Base-by-base conservation (phyloP, 2,888 invertebrate genomes). In the Myopa testacea region DNA sequence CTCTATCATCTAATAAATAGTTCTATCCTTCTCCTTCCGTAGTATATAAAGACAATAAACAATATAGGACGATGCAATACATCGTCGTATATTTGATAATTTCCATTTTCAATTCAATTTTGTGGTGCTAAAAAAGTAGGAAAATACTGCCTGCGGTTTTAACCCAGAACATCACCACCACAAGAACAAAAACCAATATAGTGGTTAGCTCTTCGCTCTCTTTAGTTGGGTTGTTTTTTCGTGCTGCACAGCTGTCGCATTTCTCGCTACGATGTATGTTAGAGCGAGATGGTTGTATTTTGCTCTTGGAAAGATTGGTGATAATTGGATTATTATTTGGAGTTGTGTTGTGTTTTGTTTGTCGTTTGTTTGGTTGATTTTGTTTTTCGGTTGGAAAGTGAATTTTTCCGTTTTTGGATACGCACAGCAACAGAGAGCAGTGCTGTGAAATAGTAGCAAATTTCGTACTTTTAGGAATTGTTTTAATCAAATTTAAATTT, bases 271-370 rank as follows among this genome's bases (percentile, higher is more conserved):
- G 16, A 16, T 14, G 10, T 70, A 26, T 19, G 55, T 16, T 70
- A 70, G 37, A 70, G 55, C 16, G 55, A 70, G 70, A 70, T 16
- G 26, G 70, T 37, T 52, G 26, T 70, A 70, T 50, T n/a, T 1
- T n/a, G 67, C 19, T 40, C 19, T 38, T 4, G n/a, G 68, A 45
- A 10, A 19, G n/a, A 45, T 26, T 26, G 68, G 40, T 68, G 68
- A 68, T 68, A 68, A 68, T 68, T 50, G 68, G 68, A 68, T 68
- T 68, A 45, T 45, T 50, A 6, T 4, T 67, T 67, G 38, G 7
- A 38, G n/a, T 68, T 67, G 38, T 40, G n/a, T 26, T 68, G 45
- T 40, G 40, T 50, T 45, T 68, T 45, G 50, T 68, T 45, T 68
- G 68, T 68, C 7, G 40, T 50, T 50, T 45, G 40, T 68, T 67